Base-by-base conservation (phyloP, 2,113 vertebrate species). In the Dryoscopus gambensis region DNA sequence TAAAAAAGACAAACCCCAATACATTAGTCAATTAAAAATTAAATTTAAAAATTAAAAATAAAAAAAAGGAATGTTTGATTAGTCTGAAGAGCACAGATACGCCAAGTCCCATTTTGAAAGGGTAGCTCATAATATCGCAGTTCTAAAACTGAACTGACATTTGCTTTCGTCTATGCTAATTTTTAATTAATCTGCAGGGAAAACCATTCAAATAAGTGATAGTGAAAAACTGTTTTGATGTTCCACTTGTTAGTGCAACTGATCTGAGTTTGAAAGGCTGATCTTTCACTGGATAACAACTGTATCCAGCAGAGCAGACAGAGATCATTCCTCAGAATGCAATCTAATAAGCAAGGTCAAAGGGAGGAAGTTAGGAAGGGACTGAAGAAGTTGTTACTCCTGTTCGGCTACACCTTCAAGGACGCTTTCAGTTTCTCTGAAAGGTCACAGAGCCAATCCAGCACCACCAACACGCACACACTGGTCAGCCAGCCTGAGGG, bases 331-430 rank as follows among this genome's bases (percentile, higher is more conserved):
- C 76, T 75, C 59, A 67, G 80, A 90, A 86, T 2, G 42, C 42
- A 77, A 64, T 63, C 49, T 44, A 82, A 33, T 7, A 59, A 87
- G 56, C 64, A 75, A 95, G 81, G 80, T 89, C 86, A 78, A 67
- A 92, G 64, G 76, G 20, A 84, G 73, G 52, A 71, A 76, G 44
- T 30, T 21, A 3, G 40, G 53, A 82, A 89, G 55, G 88, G 68
- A 22, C 56, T 75, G 60, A 82, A 94, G 40, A 33, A 81, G 89
- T 56, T 52, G 55, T 40, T 37, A 10, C 70, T 92, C 91, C 73
- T 49, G 73, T 89, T 89, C n/a, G 53, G 68, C 77, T 56, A 14
- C 9, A 2, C 53, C 44, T 89, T 35, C 65, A 89, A 89, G 60
- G 89, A 49, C 4, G 28, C 44, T 80, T 88, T 19, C 60, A n/a